Evolutionary conservation across 2,888 invertebrate genomes (phyloP), one percentile per base, ranked within the genome.

Genomic region (Mechanitis mazaeus): DNA sequence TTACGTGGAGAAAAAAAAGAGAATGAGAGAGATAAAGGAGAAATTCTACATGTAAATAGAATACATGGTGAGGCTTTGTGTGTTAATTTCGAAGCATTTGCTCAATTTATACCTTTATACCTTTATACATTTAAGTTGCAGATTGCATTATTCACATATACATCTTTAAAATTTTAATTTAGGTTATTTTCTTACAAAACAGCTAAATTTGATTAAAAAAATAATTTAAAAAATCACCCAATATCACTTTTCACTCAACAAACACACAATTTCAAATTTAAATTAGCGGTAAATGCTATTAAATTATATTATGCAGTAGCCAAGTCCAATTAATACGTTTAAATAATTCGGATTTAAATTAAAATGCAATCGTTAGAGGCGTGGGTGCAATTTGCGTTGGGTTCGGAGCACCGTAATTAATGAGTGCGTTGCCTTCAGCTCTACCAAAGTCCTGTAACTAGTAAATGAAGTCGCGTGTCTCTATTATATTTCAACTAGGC

Each of bases 181-280:
- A 42, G 42, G 35, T 50, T 57, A 20, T 20, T 20, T 20, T 20
- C 20, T 20, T 20, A 20, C 20, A 20, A 20, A 20, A 20, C 20
- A 20, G 20, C 20, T 20, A 20, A 28, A 42, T 12, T 38, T 7
- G n/a, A 28, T 55, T 20, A 28, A 62, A 42, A 45, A 35, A 45
- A 45, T 50, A 42, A 55, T 54, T 28, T 28, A 42, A 42, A 42
- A 42, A 7, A 9, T 42, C 42, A 42, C 9, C 42, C 7, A 42
- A 11, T 42, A 9, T 42, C 42, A 20, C 45, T 33, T 50, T 60
- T 62, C 62, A 55, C 58, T 58, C 28, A 35, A 59, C 58, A 59
- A 54, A 62, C 62, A 53, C 63, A 60, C 55, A 64, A 70, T 68
- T 70, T 68, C 66, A 63, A 60, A 70, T 69, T 68, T 64, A 68